Percentiles rank a stretch among this genome's conserved stretches.
phyloP scores from a whole-genome alignment of 2,888 invertebrate genomes.

The Helicoverpa assulta region DNA sequence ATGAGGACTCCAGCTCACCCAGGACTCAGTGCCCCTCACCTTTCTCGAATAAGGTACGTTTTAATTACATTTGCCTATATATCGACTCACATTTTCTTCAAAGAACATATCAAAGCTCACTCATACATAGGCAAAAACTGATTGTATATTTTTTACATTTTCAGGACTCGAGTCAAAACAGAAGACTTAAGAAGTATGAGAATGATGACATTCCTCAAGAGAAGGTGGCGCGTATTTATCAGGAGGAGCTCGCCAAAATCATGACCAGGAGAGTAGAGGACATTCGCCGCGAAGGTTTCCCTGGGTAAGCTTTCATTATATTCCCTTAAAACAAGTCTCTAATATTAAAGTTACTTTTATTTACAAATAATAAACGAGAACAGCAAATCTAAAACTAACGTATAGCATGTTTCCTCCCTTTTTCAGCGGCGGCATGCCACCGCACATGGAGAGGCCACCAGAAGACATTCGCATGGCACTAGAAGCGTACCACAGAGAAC shows the following conservation, averaged over 20 bases:
- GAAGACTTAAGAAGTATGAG: constrained; percentile 96
- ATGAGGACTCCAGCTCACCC: constrained; percentile 95
- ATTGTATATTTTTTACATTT: constrained; percentile 51
- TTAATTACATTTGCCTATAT: constrained; percentile 31
- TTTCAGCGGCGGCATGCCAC: constrained; percentile 93
- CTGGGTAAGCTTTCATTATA: constrained; percentile 91
- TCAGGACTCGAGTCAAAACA: constrained; percentile 92
- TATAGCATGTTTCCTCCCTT: constrained; percentile 95
- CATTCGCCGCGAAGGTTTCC: constrained; percentile 94
- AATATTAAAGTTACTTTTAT: constrained; percentile 3
- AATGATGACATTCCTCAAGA: constrained; percentile 99
- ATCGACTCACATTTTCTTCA: too few relatives aligned
- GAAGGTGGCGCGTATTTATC: constrained; percentile 98
- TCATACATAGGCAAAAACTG: too few relatives aligned
- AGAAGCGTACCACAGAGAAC: constrained; percentile 97
- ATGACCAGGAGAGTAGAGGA: constrained; percentile 95
- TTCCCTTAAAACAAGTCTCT: constrained; percentile 15
- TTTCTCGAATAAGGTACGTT: constrained; percentile 92
- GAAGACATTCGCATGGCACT: constrained; percentile 97
- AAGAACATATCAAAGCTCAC: too few relatives aligned
- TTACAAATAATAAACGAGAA: constrained; percentile 75
- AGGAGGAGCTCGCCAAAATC: constrained; percentile 98
- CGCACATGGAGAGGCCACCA: constrained; percentile 90
- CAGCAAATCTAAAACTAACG: constrained; percentile 91
- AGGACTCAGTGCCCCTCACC: constrained; percentile 95